A percentile compares a stretch with the other conserved stretches of the same genome.
These are phyloP conservation scores for Corvus cornix DNA, from an alignment of 2,113 vertebrate genomes.

Conservation along the genomic window DNA sequence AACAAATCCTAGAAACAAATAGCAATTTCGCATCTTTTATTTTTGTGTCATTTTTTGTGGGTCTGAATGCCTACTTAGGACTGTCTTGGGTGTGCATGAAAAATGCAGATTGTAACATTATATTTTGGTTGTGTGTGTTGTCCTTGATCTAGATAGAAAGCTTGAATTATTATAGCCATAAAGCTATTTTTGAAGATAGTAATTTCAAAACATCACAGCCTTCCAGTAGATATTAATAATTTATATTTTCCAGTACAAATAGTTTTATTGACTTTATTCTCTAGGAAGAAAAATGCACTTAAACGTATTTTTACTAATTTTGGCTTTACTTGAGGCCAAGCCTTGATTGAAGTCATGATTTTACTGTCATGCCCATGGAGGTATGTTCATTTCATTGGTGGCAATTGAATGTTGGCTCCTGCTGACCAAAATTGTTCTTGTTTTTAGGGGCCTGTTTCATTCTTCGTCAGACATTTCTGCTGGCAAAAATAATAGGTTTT, in stretches of 20 bases:
- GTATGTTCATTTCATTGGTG: background rate
- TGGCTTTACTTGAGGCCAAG: background rate
- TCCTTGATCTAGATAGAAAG: constrained; percentile 10
- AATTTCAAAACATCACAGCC: background rate
- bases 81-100: background rate
- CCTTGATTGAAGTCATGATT: background rate
- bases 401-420: background rate
- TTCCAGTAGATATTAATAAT: constrained; percentile 49
- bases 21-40: background rate
- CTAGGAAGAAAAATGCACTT: constrained; percentile 6
- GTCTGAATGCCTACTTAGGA: background rate
- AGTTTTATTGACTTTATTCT: constrained; percentile 25
- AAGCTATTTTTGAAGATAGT: constrained; percentile 24
- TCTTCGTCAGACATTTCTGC: background rate
- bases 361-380: background rate
- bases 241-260: constrained; percentile 5
- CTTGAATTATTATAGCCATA: constrained; percentile 7
- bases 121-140: background rate
- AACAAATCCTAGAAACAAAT: background rate
- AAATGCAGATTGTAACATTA: background rate
- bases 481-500: background rate
- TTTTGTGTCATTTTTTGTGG: background rate
- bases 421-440: background rate
- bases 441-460: background rate
- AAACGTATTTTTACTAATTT: constrained; percentile 26